A percentile compares a stretch with the other conserved stretches of the same genome.
Evolutionary conservation across 2,113 vertebrate species (phyloP).

Genomic region (Tragulus kanchil): DNA sequence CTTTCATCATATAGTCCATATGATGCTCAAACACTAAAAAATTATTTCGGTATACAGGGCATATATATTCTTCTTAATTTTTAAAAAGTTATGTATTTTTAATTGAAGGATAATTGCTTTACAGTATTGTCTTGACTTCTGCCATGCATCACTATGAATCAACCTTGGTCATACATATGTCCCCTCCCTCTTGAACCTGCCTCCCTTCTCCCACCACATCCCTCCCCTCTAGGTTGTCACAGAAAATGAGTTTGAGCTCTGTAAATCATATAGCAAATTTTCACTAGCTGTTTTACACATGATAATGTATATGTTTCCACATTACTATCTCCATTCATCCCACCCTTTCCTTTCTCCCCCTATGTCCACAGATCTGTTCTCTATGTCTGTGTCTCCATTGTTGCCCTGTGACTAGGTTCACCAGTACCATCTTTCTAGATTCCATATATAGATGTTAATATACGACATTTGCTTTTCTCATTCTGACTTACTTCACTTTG

Average conservation of each 20-base stretch:
- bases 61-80: not conserved
- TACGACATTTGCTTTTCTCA: not conserved
- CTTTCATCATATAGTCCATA: constrained; percentile 37
- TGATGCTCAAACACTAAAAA: constrained; percentile 69
- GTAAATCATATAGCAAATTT: not conserved
- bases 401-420: not conserved
- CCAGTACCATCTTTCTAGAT: not conserved
- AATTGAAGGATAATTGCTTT: not conserved
- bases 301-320: not conserved
- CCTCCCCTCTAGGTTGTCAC: not conserved
- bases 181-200: not conserved
- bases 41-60: constrained; percentile 15
- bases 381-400: not conserved
- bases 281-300: not conserved
- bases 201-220: not conserved
- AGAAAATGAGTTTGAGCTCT: not conserved
- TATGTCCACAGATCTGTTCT: not conserved
- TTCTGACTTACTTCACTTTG: not conserved
- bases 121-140: not conserved
- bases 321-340: not conserved
- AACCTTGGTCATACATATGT: not conserved
- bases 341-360: not conserved
- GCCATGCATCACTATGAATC: not conserved
- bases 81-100: not conserved
- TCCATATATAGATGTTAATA: not conserved